phyloP scores from a whole-genome alignment of 1,140 invertebrate genomes.

The Piezodorus guildinii region DNA sequence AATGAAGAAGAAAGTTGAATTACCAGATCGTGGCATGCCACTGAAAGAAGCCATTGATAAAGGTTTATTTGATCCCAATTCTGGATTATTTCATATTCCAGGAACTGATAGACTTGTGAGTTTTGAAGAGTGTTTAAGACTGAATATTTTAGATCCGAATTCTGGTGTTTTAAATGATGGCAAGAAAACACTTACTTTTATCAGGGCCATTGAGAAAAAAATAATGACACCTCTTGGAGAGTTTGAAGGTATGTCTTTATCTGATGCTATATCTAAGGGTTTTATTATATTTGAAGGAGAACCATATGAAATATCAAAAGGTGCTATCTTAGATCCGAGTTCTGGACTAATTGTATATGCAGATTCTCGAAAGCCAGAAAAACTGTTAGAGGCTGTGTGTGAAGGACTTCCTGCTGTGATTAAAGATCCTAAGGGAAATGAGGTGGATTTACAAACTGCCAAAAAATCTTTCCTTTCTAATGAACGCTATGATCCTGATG shows the following conservation, averaged over 20 bases:
- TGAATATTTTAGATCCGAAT: slow-evolving; percentile 70
- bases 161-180: slow-evolving; percentile 69
- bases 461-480: background rate
- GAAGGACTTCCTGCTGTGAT: slow-evolving; percentile 4
- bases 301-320: slow-evolving; percentile 28
- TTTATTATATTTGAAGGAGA: slow-evolving; percentile 48
- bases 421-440: slow-evolving; percentile 1
- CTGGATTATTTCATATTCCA: slow-evolving; percentile 76
- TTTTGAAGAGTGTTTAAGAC: slow-evolving; percentile 74
- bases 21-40: slow-evolving; percentile 72
- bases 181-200: slow-evolving; percentile 54
- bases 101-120: slow-evolving; percentile 72
- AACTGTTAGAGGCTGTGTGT: slow-evolving; percentile 51
- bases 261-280: slow-evolving; percentile 60
- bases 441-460: background rate
- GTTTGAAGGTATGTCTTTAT: slow-evolving; percentile 58
- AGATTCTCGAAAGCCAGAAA: slow-evolving; percentile 49
- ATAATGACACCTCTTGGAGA: slow-evolving; percentile 66
- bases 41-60: slow-evolving; percentile 63
- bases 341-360: slow-evolving; percentile 60
- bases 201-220: slow-evolving; percentile 62
- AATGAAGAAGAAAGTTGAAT: slow-evolving; percentile 43
- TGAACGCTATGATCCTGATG: background rate
- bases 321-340: slow-evolving; percentile 61
- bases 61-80: slow-evolving; percentile 64